Base-by-base conservation (phyloP, 2,888 invertebrate species). In the Odontomyia ornata region DNA sequence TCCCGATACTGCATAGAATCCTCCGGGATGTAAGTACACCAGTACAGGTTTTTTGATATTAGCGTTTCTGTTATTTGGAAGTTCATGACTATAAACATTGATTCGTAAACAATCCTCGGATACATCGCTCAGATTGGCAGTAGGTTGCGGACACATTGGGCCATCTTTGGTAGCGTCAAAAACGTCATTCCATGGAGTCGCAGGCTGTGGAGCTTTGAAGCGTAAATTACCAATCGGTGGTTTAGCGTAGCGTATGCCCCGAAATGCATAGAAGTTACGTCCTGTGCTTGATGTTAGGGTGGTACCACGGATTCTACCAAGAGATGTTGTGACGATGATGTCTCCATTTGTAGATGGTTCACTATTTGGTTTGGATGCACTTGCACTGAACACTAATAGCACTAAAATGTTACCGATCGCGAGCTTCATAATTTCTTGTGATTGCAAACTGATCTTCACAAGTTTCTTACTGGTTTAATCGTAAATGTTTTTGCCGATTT, bases 21-120 rank as follows among this genome's bases (percentile, higher is more conserved):
- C 91, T 0, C 93, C 93, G 0, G 90, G 89, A 84, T 93, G 93
- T 78, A 93, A 88, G 84, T 88, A 91, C 0, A 93, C 89, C 5
- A 93, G 86, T 1, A 93, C 93, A 0, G 93, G 91, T 13, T 82
- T 82, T 60, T 82, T 82, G 0, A 83, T 79, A 80, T 85, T 84
- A 3, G 82, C 82, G 47, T 83, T 82, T 4, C 77, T 1, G 46
- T 84, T 82, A 11, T 81, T 83, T 64, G 86, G 86, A 46, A 86
- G 71, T 57, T 85, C 84, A 0, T 83, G 81, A 0, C 89, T 88
- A 80, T 90, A 91, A 60, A 91, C 88, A 80, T 91, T 91, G 9
- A 91, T 81, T 11, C 89, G 85, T 11, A 91, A 85, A 80, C 91
- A 91, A 82, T 91, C 91, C 82, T 91, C 91, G 27, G 88, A 88